These are phyloP conservation scores for Micromesistius poutassou DNA, from an alignment of 2,797 vertebrate genomes.

Conservation along the genomic window DNA sequence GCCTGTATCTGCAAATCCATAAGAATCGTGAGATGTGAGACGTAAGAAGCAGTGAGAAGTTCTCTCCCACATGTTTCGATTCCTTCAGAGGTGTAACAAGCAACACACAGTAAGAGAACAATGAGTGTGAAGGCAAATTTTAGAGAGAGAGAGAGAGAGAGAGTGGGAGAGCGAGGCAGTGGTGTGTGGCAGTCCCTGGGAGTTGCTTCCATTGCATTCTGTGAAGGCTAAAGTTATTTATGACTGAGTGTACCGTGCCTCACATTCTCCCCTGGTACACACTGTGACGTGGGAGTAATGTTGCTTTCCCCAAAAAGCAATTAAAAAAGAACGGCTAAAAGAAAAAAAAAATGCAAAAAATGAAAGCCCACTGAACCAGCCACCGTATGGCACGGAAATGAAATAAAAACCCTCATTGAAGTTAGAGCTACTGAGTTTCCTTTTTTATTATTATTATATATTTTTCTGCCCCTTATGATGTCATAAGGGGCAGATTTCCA, in stretches of 20 bases:
- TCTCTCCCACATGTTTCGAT: not conserved
- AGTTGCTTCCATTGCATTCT: conserved; percentile 50
- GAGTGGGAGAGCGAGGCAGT: not conserved
- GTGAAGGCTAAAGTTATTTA: conserved; percentile 65
- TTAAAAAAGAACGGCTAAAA: conserved; percentile 26
- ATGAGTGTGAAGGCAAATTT: not conserved
- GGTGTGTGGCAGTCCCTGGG: conserved; percentile 25
- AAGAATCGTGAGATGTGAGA: no score
- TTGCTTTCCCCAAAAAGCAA: conserved; percentile 63
- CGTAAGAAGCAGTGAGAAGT: no score
- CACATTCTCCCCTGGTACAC: conserved; percentile 70
- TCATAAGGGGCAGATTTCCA: no score
- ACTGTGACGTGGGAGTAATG: conserved; percentile 70
- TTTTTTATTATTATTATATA: not conserved
- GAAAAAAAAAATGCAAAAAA: not conserved
- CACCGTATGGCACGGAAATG: not conserved
- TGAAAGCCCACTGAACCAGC: not conserved
- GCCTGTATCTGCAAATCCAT: not conserved
- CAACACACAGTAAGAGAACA: not conserved
- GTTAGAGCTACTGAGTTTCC: not conserved
- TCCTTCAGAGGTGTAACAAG: not conserved
- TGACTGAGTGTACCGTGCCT: conserved; percentile 53
- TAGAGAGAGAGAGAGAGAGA: not conserved
- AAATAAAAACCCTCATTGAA: not conserved
- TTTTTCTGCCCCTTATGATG: no score